Evolutionary conservation across 2,888 invertebrate genomes (phyloP).

Genomic region (Tortrix viridana): DNA sequence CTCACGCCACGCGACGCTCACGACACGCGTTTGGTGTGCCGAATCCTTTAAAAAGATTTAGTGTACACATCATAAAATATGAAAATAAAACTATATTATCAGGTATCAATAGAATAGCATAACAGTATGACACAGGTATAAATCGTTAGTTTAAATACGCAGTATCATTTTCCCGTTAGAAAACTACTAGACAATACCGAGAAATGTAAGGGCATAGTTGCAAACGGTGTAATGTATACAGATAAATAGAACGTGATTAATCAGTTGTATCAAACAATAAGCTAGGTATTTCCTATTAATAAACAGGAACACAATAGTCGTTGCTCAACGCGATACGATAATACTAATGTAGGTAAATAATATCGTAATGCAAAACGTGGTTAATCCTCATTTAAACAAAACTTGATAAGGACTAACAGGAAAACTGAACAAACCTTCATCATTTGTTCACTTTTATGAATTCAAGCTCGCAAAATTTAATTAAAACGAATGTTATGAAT

Average conservation of each 20-base stretch:
- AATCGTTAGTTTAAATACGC: not conserved
- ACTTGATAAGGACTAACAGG: constrained; percentile 8
- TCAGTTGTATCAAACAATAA: constrained; percentile 17
- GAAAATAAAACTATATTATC: no score
- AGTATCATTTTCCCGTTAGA: not conserved
- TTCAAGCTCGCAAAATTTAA: constrained; percentile 20
- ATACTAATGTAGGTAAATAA: constrained; percentile 1
- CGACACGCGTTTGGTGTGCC: no score
- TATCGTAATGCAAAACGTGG: constrained; percentile 6
- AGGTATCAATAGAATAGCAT: no score
- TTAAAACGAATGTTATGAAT: constrained; percentile 7
- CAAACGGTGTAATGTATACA: constrained; percentile 26
- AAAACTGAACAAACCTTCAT: constrained; percentile 9
- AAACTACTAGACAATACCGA: constrained; percentile 5
- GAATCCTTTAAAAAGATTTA: no score
- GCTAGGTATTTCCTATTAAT: constrained; percentile 16
- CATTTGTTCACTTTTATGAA: constrained; percentile 2
- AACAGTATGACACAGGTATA: no score
- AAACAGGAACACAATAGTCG: constrained; percentile 10
- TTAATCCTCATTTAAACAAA: constrained; percentile 15
- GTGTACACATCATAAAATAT: no score
- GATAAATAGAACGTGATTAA: constrained; percentile 25
- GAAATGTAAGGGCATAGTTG: constrained; percentile 22
- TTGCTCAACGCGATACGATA: not conserved
- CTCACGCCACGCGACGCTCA: no score